Evolutionary conservation across 1,140 invertebrate genomes (phyloP), one percentile per base, ranked within the genome.

Genomic region (Nephotettix cincticeps): DNA sequence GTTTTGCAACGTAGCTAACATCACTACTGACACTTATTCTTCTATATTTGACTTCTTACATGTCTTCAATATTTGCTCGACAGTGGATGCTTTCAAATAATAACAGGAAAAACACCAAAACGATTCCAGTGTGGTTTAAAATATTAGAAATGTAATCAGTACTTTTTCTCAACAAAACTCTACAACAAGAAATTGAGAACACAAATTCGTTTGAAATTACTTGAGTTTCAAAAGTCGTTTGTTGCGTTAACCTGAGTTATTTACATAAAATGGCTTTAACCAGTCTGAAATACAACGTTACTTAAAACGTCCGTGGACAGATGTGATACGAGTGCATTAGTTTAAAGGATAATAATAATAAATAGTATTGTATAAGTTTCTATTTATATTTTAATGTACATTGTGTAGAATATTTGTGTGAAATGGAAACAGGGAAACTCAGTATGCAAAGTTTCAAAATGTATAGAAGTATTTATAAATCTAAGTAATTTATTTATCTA

Each of bases 271-370:
- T 6, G 36, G 40, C 17, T 17, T 28, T 25, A 19, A 9, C 27
- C 17, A 68, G 43, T 68, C 23, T 68, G 66, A 29, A 51, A 28
- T 68, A 54, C 43, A 28, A 13, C 36, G n/a, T 30, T 71, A 58
- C 56, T 40, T 47, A 71, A 71, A 67, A 56, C 61, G 65, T 71
- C 63, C 63, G 40, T 51, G 64, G 56, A 71, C 63, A 71, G 65
- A 71, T 71, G 65, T 71, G 63, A 71, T 67, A 71, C 36, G 70
- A 67, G 65, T 71, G 65, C 65, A 67, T 71, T 71, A 71, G 70
- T 45, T 66, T 40, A 67, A 66, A 65, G 21, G 28, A 30, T 29
- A 29, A 67, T 29, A 29, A 67, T 29, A 45, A 45, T 19, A 65
- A 32, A 30, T 25, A 21, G 25, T 27, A 29, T 25, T 61, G 17